Percentiles rank a stretch among this genome's conserved stretches.
Evolutionary conservation across 2,888 invertebrate species (phyloP).

Genomic region (Sialis fuliginosa): DNA sequence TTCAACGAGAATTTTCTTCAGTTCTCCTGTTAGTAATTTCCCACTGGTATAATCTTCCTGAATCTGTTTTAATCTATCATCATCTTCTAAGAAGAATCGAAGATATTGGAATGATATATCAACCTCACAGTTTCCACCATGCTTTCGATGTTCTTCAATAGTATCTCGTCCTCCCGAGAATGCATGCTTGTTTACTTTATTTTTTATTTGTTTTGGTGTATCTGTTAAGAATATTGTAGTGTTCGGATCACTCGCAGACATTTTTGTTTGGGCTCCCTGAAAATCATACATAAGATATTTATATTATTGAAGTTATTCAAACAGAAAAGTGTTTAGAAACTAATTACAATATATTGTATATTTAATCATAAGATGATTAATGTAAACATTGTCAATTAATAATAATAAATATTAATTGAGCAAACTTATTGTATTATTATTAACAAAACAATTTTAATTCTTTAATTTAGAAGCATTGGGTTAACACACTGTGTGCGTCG

Average conservation of each 20-base stretch:
- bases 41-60: conserved; percentile 70
- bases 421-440: no score
- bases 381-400: no score
- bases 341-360: no score
- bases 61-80: conserved; percentile 53
- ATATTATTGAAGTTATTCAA: no score
- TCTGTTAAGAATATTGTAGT: conserved; percentile 93
- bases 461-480: no score
- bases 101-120: conserved; percentile 94
- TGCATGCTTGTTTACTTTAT: conserved; percentile 92
- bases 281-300: conserved; percentile 21
- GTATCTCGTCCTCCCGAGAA: conserved; percentile 93
- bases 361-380: no score
- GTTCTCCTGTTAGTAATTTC: conserved; percentile 78
- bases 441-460: no score
- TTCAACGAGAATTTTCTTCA: conserved; percentile 82
- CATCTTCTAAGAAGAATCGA: conserved; percentile 88
- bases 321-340: no score
- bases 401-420: no score
- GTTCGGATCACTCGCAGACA: conserved; percentile 91
- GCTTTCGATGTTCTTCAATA: conserved; percentile 74
- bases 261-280: conserved; percentile 94
- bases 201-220: conserved; percentile 87
- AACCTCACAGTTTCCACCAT: conserved; percentile 90
- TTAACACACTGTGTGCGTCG: no score